Evolutionary conservation across 2,113 vertebrate genomes (phyloP).

Genomic region (Callipepla californica): DNA sequence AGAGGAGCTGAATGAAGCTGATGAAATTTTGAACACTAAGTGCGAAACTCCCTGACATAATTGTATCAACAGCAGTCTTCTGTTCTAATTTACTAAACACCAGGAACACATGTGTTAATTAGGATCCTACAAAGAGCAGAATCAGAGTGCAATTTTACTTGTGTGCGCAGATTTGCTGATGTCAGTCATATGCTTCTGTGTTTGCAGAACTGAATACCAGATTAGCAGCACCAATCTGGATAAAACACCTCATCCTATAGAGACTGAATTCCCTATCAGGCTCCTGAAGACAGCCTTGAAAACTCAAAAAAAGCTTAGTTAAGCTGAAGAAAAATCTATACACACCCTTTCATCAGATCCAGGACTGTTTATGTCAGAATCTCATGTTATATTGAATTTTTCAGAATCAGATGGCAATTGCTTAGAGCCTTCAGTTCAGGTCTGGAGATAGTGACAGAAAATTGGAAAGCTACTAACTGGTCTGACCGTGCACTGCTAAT

Average conservation of each 20-base stretch:
- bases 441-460: not conserved
- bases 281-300: not conserved
- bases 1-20: not conserved
- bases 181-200: not conserved
- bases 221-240: not conserved
- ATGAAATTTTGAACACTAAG: constrained; percentile 16
- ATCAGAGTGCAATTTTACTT: not conserved
- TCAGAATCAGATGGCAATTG: not conserved
- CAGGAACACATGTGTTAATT: constrained; percentile 2
- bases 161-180: not conserved
- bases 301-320: not conserved
- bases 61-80: constrained; percentile 13
- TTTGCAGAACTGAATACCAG: not conserved
- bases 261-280: not conserved
- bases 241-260: not conserved
- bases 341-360: not conserved
- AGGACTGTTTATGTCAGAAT: not conserved
- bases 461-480: not conserved
- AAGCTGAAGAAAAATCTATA: not conserved
- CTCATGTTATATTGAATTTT: not conserved
- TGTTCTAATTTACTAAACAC: constrained; percentile 25
- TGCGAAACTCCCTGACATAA: not conserved
- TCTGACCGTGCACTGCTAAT: not conserved
- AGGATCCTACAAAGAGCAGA: not conserved
- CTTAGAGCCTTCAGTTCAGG: not conserved